Evolutionary conservation across 2,113 vertebrate species (phyloP), one percentile per base, ranked within the genome.

Genomic region (Aegotheles bennettii): DNA sequence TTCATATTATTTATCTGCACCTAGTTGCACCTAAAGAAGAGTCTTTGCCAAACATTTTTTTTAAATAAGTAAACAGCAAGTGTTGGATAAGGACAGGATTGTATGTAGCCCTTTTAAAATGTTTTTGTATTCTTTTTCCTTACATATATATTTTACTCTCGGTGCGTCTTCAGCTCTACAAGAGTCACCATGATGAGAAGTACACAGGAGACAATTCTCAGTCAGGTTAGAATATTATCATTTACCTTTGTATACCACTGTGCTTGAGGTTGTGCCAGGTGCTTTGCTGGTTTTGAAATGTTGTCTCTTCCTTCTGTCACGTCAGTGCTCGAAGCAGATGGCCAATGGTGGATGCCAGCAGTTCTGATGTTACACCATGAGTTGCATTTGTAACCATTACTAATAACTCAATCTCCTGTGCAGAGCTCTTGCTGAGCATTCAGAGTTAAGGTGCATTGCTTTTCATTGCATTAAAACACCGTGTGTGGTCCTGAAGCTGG

Each of bases 151-250:
- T 89, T 97, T 91, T 95, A 89, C 57, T 81, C 95, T 74, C 61
- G 59, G 61, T 93, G 56, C 42, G 69, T 86, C 92, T 90, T 95
- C 95, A 99, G 98, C 97, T 98, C 85, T 97, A 97, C 98, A 99
- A 98, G 97, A 95, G 97, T 95, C 98, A 97, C 89, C 97, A 74
- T 93, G 99, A 99, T 50, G 98, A 98, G 38, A 97, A 97, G 93
- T 96, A 96, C 90, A 93, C 98, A 33, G 98, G 98, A 94, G 99
- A 99, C 83, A 98, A 98, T 93, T 98, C 98, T 89, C 98, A 98
- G 60, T 97, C 99, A 99, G 99, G 99, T 99, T 91, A 97, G 98
- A 96, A 61, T 47, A 36, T 28, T 77, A 17, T 13, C 2, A 18
- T 95, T 96, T 96, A 79, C 74, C 35, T 94, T 77, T 88, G 59